Percentiles rank a stretch among this genome's conserved stretches.
These are phyloP conservation scores for Amniataba percoides DNA, from an alignment of 2,797 vertebrate genomes.

Conservation along the genomic window DNA sequence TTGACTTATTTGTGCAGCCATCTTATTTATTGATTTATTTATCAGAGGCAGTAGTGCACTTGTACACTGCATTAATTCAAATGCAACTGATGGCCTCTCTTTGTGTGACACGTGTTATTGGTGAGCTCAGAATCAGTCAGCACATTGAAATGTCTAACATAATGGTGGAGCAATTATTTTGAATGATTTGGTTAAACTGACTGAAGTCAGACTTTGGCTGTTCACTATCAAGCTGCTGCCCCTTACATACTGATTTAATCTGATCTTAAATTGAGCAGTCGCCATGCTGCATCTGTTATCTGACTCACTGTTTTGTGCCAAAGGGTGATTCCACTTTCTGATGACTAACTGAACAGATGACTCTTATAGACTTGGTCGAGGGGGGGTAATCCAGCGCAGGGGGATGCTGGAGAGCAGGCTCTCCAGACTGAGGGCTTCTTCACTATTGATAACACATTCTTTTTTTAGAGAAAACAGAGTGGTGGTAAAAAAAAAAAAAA, in stretches of 20 bases:
- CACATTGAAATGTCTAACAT: slow-evolving; percentile 13
- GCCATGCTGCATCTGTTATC: slow-evolving; percentile 40
- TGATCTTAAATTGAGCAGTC: slow-evolving; percentile 31
- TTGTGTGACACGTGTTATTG: neutral
- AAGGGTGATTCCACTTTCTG: slow-evolving; percentile 35
- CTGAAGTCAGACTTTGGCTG: slow-evolving; percentile 33
- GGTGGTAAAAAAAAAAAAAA: slow-evolving; percentile 10
- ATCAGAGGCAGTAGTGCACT: too few species aligned
- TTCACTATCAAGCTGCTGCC: slow-evolving; percentile 18
- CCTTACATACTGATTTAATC: slow-evolving; percentile 24
- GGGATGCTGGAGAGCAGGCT: slow-evolving; percentile 57
- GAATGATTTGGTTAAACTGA: neutral
- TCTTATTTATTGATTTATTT: neutral
- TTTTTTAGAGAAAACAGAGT: slow-evolving; percentile 31
- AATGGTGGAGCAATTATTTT: slow-evolving; percentile 3
- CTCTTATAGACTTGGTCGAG: slow-evolving; percentile 29
- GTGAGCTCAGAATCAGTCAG: slow-evolving; percentile 1
- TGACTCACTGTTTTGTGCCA: slow-evolving; percentile 51
- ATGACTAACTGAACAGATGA: slow-evolving; percentile 49
- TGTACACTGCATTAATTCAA: neutral
- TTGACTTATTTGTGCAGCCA: slow-evolving; percentile 8
- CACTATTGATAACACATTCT: slow-evolving; percentile 44
- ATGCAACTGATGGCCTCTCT: slow-evolving; percentile 15
- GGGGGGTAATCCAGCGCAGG: slow-evolving; percentile 52
- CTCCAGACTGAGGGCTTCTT: slow-evolving; percentile 28